Evolutionary conservation across 2,797 vertebrate genomes (phyloP).

Genomic region (Squalus acanthias): DNA sequence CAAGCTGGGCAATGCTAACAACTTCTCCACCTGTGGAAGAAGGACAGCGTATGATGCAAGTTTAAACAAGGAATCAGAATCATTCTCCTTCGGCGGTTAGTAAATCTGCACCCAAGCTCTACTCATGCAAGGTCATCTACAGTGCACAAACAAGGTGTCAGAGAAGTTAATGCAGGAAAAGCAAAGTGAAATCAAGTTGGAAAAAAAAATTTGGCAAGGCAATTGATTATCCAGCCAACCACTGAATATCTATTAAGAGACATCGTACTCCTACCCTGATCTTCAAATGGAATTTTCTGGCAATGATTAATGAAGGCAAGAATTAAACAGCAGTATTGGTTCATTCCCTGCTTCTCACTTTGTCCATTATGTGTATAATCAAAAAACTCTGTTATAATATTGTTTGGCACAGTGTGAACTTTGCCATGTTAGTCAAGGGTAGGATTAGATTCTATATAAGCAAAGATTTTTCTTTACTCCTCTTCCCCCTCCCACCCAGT

Average conservation of each 20-base stretch:
- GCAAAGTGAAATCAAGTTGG: conserved; percentile 22
- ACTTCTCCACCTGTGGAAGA: conserved; percentile 73
- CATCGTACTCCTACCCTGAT: not conserved
- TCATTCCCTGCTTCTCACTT: not conserved
- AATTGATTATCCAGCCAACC: not conserved
- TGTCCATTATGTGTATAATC: not conserved
- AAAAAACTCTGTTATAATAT: not conserved
- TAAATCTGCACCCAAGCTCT: conserved; percentile 54
- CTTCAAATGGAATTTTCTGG: not conserved
- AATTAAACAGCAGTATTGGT: not conserved
- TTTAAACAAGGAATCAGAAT: conserved; percentile 39
- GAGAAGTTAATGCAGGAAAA: conserved; percentile 28
- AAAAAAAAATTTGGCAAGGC: not conserved
- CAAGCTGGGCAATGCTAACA: conserved; percentile 80
- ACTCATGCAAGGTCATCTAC: conserved; percentile 68
- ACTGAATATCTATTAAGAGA: not conserved
- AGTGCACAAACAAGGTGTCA: conserved; percentile 61
- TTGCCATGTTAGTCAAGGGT: too few species aligned
- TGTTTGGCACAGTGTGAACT: not conserved
- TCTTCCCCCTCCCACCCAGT: not conserved
- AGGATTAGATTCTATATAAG: not conserved
- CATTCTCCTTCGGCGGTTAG: conserved; percentile 53
- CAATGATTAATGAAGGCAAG: not conserved
- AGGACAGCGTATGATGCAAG: conserved; percentile 39
- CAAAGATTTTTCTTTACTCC: not conserved